These are phyloP conservation scores for Amblyraja radiata DNA, from an alignment of 2,797 vertebrate genomes.

Conservation along the genomic window DNA sequence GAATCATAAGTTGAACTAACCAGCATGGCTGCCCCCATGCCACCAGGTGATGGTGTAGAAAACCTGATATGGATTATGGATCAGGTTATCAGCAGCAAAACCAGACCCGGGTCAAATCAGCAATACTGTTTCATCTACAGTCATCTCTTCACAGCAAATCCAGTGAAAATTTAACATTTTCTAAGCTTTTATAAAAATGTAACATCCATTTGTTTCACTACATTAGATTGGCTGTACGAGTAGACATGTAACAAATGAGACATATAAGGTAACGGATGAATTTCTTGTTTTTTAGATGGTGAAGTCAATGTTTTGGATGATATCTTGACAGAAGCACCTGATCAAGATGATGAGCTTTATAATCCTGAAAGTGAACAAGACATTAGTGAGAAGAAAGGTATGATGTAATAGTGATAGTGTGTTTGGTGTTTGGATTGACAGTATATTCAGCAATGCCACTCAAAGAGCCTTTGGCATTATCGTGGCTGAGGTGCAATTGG, in stretches of 20 bases:
- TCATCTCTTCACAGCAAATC: background rate
- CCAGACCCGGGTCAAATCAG: too few relatives aligned
- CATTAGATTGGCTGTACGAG: background rate
- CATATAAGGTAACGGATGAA: slow-evolving; percentile 27
- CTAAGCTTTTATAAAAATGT: background rate
- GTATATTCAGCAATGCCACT: background rate
- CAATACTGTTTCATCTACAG: too few relatives aligned
- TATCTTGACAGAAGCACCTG: slow-evolving; percentile 92
- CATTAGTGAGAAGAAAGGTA: slow-evolving; percentile 87
- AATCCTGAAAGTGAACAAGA: slow-evolving; percentile 89
- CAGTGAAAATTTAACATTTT: background rate
- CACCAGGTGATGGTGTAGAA: too few relatives aligned
- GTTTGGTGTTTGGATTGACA: background rate
- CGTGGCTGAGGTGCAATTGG: background rate
- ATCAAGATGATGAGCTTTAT: slow-evolving; percentile 94
- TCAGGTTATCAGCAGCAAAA: too few relatives aligned
- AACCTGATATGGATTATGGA: too few relatives aligned
- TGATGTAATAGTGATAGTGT: background rate
- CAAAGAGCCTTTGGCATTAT: background rate
- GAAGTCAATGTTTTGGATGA: slow-evolving; percentile 93
- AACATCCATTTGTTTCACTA: background rate
- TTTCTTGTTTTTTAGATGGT: slow-evolving; percentile 66
- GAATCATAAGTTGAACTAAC: too few relatives aligned
- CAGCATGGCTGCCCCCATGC: too few relatives aligned
- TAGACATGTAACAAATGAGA: background rate